A percentile compares a stretch with the other conserved stretches of the same genome.
These are phyloP conservation scores for Cavia aperea DNA, from an alignment of 2,113 vertebrate species.

Conservation along the genomic window DNA sequence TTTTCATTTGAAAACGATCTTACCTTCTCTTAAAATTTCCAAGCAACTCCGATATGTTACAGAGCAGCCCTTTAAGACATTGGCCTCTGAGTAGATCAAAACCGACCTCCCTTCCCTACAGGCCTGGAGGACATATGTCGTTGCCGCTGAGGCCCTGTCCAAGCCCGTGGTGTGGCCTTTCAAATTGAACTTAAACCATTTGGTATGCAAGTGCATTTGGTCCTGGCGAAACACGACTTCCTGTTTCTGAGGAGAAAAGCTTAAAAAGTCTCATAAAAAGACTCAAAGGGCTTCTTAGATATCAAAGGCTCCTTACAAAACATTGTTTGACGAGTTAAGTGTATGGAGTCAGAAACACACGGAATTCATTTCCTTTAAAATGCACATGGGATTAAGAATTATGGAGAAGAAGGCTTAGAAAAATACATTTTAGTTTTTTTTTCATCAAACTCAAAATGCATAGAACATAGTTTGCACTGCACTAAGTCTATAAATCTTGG, in stretches of 20 bases:
- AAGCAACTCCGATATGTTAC: background rate
- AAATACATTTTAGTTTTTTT: constrained; percentile 52
- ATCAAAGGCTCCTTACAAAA: constrained; percentile 67
- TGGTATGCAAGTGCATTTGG: constrained; percentile 57
- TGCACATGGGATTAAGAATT: constrained; percentile 66
- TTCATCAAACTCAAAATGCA: constrained; percentile 58
- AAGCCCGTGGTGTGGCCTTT: constrained; percentile 28
- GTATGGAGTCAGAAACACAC: constrained; percentile 61
- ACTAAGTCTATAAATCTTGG: constrained; percentile 34
- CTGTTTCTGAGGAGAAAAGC: constrained; percentile 64
- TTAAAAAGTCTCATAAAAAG: constrained; percentile 70
- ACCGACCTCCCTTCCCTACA: background rate
- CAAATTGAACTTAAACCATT: constrained; percentile 39
- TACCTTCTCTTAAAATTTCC: constrained; percentile 1
- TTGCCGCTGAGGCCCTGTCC: background rate
- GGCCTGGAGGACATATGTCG: constrained; percentile 21
- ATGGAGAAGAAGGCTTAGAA: constrained; percentile 50
- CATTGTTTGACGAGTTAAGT: constrained; percentile 67
- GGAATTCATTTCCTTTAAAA: constrained; percentile 70
- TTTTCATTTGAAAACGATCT: constrained; percentile 13
- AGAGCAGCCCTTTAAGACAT: background rate
- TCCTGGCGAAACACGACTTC: constrained; percentile 62
- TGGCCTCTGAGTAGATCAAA: constrained; percentile 24
- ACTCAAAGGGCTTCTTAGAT: constrained; percentile 70
- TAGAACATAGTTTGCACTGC: constrained; percentile 27